Base-by-base conservation (phyloP, 2,113 vertebrate genomes). In the Macquaria australasica region DNA sequence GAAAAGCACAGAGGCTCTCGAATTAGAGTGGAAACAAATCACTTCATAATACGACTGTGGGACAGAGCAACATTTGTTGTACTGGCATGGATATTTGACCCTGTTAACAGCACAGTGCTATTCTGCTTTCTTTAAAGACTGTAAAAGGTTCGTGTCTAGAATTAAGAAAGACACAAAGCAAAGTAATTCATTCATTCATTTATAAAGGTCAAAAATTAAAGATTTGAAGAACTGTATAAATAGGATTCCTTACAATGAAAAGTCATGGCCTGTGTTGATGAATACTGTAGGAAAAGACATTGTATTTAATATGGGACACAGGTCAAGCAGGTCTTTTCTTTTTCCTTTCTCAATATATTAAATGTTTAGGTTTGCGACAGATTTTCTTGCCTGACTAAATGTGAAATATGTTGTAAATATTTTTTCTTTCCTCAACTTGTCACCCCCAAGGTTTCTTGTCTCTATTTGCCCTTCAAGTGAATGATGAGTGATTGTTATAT, bases 1-100 rank as follows among this genome's bases (percentile, higher is more conserved):
- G 64, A 58, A 87, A 78, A 84, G 43, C 59, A 82, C 58, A 76
- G 50, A 73, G 59, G 56, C 74, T 77, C 81, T 71, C 9, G 58
- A 88, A 73, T 86, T 64, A 85, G 59, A 79, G 71, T 67, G 66
- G 77, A 82, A 87, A 79, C 31, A 80, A 72, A 64, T 82, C 37
- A 80, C 66, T 75, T 82, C 74, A 72, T 67, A n/a, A 37, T 53
- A 51, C 1, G 3, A 72, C 41, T 43, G 39, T 48, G 45, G 60
- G 34, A 37, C 37, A 20, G 62, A 64, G 77, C 37, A 50, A 77
- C 70, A 74, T 39, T n/a, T 73, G 50, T 62, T 59, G 14, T 48
- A 12, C 48, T 55, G 18, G 21, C 50, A 53, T 37, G 45, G 18
- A 60, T 66, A 53, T 80, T 60, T 85, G 39, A 81, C 53, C 72